Percentiles rank a stretch among this genome's conserved stretches.
Conservation (phyloP, 2,797 vertebrate species). For the Thalassophryne amazonica region DNA sequence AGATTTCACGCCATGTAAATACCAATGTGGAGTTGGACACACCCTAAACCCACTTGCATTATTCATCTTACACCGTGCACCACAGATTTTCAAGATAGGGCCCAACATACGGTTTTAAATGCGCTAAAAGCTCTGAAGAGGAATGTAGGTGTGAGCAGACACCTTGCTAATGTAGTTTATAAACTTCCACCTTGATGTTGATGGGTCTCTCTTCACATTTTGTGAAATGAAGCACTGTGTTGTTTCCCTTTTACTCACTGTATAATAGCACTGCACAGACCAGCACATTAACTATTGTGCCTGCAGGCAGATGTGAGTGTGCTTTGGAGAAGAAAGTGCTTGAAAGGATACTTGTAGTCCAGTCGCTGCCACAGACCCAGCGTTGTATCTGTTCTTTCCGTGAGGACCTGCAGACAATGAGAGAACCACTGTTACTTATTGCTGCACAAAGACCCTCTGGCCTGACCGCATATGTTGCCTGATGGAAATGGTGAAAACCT, state of each 20-base stretch:
- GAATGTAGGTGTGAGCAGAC: not conserved
- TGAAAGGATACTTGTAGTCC: conserved; percentile 64
- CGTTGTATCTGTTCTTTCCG: conserved; percentile 46
- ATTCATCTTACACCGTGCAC: no score
- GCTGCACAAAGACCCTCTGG: conserved; percentile 38
- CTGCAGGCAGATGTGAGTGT: conserved; percentile 18
- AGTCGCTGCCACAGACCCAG: conserved; percentile 48
- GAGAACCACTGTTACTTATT: conserved; percentile 40
- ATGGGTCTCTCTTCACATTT: not conserved
- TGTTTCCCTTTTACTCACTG: not conserved
- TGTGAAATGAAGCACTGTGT: conserved; percentile 10
- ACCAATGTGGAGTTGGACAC: no score
- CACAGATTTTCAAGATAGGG: no score
- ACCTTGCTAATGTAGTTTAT: not conserved
- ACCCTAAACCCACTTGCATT: no score
- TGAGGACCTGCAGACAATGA: conserved; percentile 44
- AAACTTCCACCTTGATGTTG: conserved; percentile 2
- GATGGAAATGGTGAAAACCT: conserved; percentile 51
- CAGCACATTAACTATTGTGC: conserved; percentile 25
- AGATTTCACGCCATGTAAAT: no score
- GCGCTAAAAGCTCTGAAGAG: no score
- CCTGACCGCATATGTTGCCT: conserved; percentile 4
- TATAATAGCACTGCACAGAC: conserved; percentile 13
- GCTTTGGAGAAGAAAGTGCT: conserved; percentile 22
- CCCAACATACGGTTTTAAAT: no score